Evolutionary conservation across 1,140 invertebrate species (phyloP), one percentile per base, ranked within the genome.

Genomic region (Brachionus sp.): DNA sequence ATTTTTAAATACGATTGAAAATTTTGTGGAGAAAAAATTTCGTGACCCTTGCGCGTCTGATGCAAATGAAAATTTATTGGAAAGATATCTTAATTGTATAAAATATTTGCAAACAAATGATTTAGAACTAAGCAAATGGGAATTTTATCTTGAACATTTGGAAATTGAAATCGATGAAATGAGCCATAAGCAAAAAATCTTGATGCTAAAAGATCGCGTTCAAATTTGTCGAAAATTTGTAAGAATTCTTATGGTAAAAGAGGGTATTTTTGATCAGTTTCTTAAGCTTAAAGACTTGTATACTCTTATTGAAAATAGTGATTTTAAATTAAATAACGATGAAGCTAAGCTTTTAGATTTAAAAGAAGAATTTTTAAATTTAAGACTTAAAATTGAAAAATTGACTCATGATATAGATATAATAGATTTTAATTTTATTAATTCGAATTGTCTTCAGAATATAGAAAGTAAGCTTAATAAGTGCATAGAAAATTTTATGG

Each of bases 211-310:
- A 16, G 35, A 80, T 9, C 53, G 39, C 29, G 6, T 80, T 6
- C 19, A 29, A 44, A 62, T 39, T 12, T 42, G 25, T 12, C 35
- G 50, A 0, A 19, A 37, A 62, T 19, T 42, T 12, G 35, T 62
- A 16, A 4, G 39, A 25, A 4, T 6, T 3, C 3, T 80, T 0
- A 62, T 1, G 0, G 7, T 19, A 0, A 37, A 57, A 42, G 62
- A 80, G 1, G 77, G 77, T 39, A 25, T 80, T 12, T 80, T 80
- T n/a, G 46, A 80, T 12, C 33, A 57, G 12, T 42, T 80, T 4
- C 19, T 57, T 5, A 16, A 16, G 29, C 13, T 80, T 0, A 80
- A 80, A 64, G 77, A 80, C 19, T 33, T 80, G 25, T 62, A 16
- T n/a, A 12, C 1, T 19, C 9, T 46, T 9, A 29, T 75, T 13